Conservation (phyloP, 2,797 vertebrate species). For the Protosalanx chinensis region DNA sequence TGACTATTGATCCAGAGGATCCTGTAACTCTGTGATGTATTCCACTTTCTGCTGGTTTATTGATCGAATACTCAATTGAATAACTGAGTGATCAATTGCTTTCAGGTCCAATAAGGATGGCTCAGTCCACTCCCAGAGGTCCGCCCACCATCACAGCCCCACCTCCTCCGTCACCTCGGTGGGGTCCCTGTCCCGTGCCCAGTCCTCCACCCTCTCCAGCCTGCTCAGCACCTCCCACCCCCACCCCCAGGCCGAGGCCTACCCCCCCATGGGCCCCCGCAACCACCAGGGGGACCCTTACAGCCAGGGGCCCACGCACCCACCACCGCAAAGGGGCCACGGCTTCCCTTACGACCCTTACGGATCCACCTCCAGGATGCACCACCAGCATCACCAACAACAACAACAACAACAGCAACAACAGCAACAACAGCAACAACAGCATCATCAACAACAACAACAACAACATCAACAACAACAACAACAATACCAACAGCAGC, state of each 20-base stretch:
- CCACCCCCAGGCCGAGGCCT: slow-evolving; percentile 76
- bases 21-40: no score
- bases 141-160: slow-evolving; percentile 89
- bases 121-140: slow-evolving; percentile 77
- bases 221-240: slow-evolving; percentile 73
- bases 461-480: slow-evolving; percentile 46
- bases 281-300: slow-evolving; percentile 76
- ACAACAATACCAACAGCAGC: slow-evolving; percentile 49
- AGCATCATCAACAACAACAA: slow-evolving; percentile 45
- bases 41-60: no score
- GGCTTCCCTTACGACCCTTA: slow-evolving; percentile 68
- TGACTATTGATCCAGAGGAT: no score
- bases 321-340: slow-evolving; percentile 54
- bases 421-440: slow-evolving; percentile 69
- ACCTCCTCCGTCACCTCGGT: slow-evolving; percentile 91
- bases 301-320: slow-evolving; percentile 62
- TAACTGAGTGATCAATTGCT: slow-evolving; percentile 29
- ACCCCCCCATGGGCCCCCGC: slow-evolving; percentile 67
- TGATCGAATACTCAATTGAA: no score
- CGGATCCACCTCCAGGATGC: slow-evolving; percentile 72
- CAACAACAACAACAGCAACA: slow-evolving; percentile 31
- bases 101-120: slow-evolving; percentile 87
- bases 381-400: slow-evolving; percentile 62
- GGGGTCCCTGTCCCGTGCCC: slow-evolving; percentile 87
- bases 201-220: slow-evolving; percentile 83